Evolutionary conservation across 2,888 invertebrate species (phyloP), one percentile per base, ranked within the genome.

Genomic region (Eurois occulta): DNA sequence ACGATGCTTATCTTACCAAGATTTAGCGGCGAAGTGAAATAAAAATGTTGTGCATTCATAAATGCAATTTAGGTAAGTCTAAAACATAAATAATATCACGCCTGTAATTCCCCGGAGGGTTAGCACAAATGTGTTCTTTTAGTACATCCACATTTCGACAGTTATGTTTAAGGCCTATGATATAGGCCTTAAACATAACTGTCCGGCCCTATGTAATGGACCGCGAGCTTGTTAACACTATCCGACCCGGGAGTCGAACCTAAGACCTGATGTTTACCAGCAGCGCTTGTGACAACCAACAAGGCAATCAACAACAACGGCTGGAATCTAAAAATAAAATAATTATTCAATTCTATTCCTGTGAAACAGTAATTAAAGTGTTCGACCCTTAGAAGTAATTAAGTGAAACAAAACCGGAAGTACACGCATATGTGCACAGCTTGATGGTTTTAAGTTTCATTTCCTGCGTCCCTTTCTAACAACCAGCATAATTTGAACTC

Each of bases 391-490:
- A 92, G 88, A 87, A 91, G 91, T 93, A 93, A 94, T 95, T 94
- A 94, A 92, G 88, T 87, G 85, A 85, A 87, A 89, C 82, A 77
- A 78, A 78, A 87, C 94, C 95, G 95, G 95, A 95, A 95, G 92
- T 90, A 89, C 92, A 90, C 55, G 75, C 88, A 86, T 93, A 88
- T 94, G 95, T 89, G 85, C 84, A 87, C 95, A 94, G 94, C 95
- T 93, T 94, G 94, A 84, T 86, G 92, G 95, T 93, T 92, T 95
- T 90, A 85, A 87, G 88, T 94, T 94, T 91, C 93, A 86, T 86
- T 85, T 90, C 72, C 78, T 74, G 41, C 60, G 21, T 88, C 88
- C 72, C 77, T 75, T 77, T 83, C 78, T 76, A 10, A 71, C 60
- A 66, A 66, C 90, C 75, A 86, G 7, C 32, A 24, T 79, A 80